Evolutionary conservation across 2,888 invertebrate species (phyloP).

Genomic region (Leptura quadrifasciata): DNA sequence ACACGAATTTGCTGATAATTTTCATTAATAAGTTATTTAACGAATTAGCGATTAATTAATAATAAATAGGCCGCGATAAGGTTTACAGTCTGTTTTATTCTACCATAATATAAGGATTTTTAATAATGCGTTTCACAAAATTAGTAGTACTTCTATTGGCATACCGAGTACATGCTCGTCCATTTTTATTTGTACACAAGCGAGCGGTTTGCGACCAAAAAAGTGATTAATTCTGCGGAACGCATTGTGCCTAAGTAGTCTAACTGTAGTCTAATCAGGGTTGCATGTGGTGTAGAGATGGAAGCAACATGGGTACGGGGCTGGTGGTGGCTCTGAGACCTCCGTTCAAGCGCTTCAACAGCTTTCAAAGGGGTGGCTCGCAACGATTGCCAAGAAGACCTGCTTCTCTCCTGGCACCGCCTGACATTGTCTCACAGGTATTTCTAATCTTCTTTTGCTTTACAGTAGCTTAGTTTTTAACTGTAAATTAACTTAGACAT

Average conservation of each 20-base stretch:
- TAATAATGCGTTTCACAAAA: slow-evolving; percentile 21
- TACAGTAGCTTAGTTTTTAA: background rate
- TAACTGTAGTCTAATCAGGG: slow-evolving; percentile 35
- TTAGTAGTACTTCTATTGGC: background rate
- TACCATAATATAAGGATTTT: slow-evolving; percentile 27
- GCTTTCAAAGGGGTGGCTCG: slow-evolving; percentile 69
- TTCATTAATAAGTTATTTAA: background rate
- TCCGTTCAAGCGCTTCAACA: slow-evolving; percentile 72
- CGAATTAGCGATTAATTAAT: background rate
- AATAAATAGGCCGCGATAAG: background rate
- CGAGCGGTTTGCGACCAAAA: no score
- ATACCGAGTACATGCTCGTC: no score
- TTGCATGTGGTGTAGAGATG: slow-evolving; percentile 71
- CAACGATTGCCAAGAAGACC: slow-evolving; percentile 65
- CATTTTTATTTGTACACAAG: no score
- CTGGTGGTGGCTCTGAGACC: slow-evolving; percentile 72
- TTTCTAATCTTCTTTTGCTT: slow-evolving; percentile 25
- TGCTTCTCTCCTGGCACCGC: slow-evolving; percentile 59
- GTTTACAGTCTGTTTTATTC: background rate
- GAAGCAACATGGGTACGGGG: slow-evolving; percentile 68
- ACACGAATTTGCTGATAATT: background rate
- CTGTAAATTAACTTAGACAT: slow-evolving; percentile 5
- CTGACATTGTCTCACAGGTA: slow-evolving; percentile 65
- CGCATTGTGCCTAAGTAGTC: slow-evolving; percentile 16
- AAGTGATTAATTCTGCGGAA: slow-evolving; percentile 1